These are phyloP conservation scores for Menura novaehollandiae DNA, from an alignment of 2,113 vertebrate species.

Conservation along the genomic window DNA sequence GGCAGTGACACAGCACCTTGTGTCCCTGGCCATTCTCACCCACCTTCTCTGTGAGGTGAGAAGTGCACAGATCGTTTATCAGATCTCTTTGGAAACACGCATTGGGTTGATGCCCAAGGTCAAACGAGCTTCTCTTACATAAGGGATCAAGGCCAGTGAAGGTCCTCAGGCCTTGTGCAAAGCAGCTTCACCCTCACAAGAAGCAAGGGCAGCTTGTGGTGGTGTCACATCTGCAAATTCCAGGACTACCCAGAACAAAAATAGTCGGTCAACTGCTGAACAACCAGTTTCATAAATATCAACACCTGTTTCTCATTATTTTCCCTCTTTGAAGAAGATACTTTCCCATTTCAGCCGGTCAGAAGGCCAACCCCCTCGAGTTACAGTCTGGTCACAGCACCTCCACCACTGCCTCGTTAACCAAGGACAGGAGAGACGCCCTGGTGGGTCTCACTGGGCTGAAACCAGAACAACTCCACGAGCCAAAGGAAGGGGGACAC, in stretches of 20 bases:
- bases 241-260: not conserved
- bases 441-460: not conserved
- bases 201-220: accelerated
- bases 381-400: not conserved
- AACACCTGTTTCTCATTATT: not conserved
- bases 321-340: not conserved
- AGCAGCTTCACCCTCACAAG: not conserved
- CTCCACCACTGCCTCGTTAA: not conserved
- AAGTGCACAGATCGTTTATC: not conserved
- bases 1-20: not conserved
- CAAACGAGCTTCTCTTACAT: not conserved
- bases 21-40: not conserved
- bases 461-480: not conserved
- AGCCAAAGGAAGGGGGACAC: not conserved
- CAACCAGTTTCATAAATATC: not conserved
- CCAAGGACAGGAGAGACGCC: not conserved
- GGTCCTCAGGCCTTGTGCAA: not conserved
- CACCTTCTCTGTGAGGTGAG: not conserved
- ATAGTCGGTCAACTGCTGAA: not conserved
- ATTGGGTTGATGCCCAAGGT: not conserved
- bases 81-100: not conserved
- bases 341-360: not conserved
- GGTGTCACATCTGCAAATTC: not conserved
- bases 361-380: not conserved
- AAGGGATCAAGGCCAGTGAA: not conserved